These are phyloP conservation scores for Dendroctonus valens DNA, from an alignment of 1,140 invertebrate genomes.

Conservation along the genomic window DNA sequence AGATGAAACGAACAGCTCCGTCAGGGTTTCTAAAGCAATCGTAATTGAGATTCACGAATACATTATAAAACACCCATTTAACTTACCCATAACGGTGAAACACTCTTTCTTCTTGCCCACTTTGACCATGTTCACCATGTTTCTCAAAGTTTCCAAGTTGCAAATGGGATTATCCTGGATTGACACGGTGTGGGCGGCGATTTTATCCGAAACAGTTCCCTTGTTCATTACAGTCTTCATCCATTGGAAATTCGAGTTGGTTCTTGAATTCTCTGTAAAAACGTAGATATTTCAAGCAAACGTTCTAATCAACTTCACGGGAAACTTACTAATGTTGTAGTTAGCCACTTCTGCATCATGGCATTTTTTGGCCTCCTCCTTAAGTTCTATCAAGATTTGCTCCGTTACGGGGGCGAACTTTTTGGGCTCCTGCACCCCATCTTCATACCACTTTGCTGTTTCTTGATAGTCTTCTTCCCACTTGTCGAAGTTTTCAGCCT, in stretches of 20 bases:
- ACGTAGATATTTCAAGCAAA: neutral
- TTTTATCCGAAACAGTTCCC: constrained; percentile 81
- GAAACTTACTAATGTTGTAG: constrained; percentile 57
- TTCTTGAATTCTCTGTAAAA: constrained; percentile 54
- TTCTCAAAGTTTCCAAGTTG: constrained; percentile 69
- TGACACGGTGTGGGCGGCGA: constrained; percentile 78
- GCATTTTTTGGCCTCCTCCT: constrained; percentile 61
- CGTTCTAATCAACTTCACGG: neutral
- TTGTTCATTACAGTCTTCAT: constrained; percentile 75
- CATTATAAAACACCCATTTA: constrained; percentile 18
- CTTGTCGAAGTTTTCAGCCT: neutral
- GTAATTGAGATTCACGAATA: constrained; percentile 2
- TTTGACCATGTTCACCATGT: constrained; percentile 75
- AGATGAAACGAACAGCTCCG: constrained; percentile 75
- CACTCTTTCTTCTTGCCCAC: constrained; percentile 78
- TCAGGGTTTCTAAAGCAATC: constrained; percentile 61
- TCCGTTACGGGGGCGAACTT: constrained; percentile 49
- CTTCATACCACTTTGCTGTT: constrained; percentile 37
- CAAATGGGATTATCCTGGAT: constrained; percentile 85
- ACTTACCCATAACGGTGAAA: constrained; percentile 61
- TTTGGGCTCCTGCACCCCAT: constrained; percentile 41
- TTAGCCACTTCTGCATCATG: constrained; percentile 51
- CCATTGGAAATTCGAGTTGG: constrained; percentile 65
- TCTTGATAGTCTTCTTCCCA: constrained; percentile 28
- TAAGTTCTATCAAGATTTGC: constrained; percentile 56